Conservation (phyloP, 2,888 invertebrate species). For the Cepaea hortensis region DNA sequence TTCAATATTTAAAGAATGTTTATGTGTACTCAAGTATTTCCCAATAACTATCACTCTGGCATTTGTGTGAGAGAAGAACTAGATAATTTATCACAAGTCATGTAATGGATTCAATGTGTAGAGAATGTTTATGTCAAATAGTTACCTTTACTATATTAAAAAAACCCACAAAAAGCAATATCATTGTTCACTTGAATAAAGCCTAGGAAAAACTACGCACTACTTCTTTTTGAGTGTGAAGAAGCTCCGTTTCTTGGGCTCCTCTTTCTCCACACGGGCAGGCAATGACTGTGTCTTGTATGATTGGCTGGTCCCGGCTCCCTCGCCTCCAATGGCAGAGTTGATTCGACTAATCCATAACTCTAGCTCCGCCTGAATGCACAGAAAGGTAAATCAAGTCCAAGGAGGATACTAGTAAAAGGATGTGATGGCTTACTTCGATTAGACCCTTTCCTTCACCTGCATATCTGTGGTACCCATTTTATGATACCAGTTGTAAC, state of each 20-base stretch:
- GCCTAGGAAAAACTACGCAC: slow-evolving; percentile 11
- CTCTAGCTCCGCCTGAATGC: slow-evolving; percentile 88
- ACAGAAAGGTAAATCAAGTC: no score
- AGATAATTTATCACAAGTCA: neutral
- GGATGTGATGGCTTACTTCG: no score
- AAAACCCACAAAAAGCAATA: neutral
- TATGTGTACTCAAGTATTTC: no score
- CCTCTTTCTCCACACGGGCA: slow-evolving; percentile 86
- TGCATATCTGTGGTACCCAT: no score
- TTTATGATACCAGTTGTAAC: no score
- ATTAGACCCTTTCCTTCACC: no score
- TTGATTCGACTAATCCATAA: slow-evolving; percentile 92
- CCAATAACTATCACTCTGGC: no score
- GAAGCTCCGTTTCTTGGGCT: slow-evolving; percentile 96
- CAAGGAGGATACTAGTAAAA: no score
- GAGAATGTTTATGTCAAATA: neutral
- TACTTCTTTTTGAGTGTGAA: slow-evolving; percentile 98
- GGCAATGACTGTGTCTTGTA: slow-evolving; percentile 94
- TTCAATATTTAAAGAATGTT: neutral
- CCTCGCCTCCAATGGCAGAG: slow-evolving; percentile 82
- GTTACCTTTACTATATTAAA: neutral
- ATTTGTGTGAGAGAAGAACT: neutral
- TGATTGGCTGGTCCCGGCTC: slow-evolving; percentile 74
- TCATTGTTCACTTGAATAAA: neutral
- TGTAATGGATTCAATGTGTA: neutral